Evolutionary conservation across 1,140 invertebrate species (phyloP).

Genomic region (Phymorhynchus buccinoides): DNA sequence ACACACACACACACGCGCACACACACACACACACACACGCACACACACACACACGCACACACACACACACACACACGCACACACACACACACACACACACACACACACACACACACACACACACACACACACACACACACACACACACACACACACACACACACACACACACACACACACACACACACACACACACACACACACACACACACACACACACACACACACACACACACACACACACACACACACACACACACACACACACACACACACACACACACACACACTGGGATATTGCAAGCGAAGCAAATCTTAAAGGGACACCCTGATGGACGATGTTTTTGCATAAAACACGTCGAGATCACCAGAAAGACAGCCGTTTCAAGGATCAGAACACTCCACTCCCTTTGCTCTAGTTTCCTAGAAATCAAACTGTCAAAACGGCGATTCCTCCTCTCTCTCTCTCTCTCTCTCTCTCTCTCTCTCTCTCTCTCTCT

Average conservation of each 20-base stretch:
- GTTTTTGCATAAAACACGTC: too few species aligned
- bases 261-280: constrained; percentile 25
- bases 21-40: not conserved
- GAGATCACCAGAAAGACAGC: too few species aligned
- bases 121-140: constrained; percentile 3
- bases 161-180: constrained; percentile 17
- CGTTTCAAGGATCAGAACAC: too few species aligned
- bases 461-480: too few species aligned
- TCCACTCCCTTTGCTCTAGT: too few species aligned
- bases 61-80: not conserved
- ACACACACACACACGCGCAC: not conserved
- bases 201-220: constrained; percentile 15
- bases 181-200: constrained; percentile 3
- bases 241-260: constrained; percentile 10
- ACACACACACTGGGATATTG: constrained; percentile 11
- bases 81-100: constrained; percentile 20
- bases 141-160: not conserved
- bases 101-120: constrained; percentile 14
- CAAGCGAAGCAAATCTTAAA: too few species aligned
- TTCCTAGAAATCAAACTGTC: too few species aligned
- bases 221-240: constrained; percentile 32
- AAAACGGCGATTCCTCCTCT: too few species aligned
- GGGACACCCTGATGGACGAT: too few species aligned
- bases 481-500: too few species aligned
- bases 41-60: not conserved